phyloP scores from a whole-genome alignment of 2,797 vertebrate genomes.

The Ataeniobius toweri region DNA sequence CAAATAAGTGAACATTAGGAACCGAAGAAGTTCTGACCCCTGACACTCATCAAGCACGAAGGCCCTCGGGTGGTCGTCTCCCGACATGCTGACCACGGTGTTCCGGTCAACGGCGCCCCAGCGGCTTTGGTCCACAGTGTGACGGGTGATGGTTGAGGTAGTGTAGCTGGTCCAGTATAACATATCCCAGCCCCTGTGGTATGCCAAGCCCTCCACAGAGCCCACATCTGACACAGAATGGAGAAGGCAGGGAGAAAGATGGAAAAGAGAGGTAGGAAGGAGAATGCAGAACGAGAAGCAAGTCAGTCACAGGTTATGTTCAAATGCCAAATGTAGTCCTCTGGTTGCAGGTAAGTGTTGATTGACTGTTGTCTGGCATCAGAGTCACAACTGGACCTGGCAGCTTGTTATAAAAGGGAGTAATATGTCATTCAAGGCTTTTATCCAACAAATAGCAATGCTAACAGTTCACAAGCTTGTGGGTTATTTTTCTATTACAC shows the following conservation, averaged over 20 bases:
- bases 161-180: slow-evolving; percentile 98
- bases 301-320: slow-evolving; percentile 53
- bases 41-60: slow-evolving; percentile 97
- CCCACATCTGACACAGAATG: slow-evolving; percentile 85
- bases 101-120: slow-evolving; percentile 90
- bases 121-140: slow-evolving; percentile 92
- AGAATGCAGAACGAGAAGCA: not conserved
- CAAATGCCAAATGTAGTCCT: slow-evolving; percentile 50
- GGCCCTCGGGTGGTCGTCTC: slow-evolving; percentile 95
- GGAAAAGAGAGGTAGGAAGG: slow-evolving; percentile 24
- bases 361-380: slow-evolving; percentile 29
- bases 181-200: slow-evolving; percentile 95
- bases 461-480: slow-evolving; percentile 60
- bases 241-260: slow-evolving; percentile 10
- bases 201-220: slow-evolving; percentile 95
- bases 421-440: slow-evolving; percentile 58
- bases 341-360: slow-evolving; percentile 53
- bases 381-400: slow-evolving; percentile 40
- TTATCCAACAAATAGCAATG: slow-evolving; percentile 64
- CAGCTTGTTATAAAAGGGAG: slow-evolving; percentile 59
- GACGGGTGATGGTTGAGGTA: slow-evolving; percentile 94
- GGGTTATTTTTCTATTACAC: slow-evolving; percentile 57
- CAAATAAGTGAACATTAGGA: not conserved
- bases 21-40: slow-evolving; percentile 79
- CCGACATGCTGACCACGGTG: slow-evolving; percentile 96